These are phyloP conservation scores for Zapornia atra DNA, from an alignment of 2,113 vertebrate genomes.

Conservation along the genomic window DNA sequence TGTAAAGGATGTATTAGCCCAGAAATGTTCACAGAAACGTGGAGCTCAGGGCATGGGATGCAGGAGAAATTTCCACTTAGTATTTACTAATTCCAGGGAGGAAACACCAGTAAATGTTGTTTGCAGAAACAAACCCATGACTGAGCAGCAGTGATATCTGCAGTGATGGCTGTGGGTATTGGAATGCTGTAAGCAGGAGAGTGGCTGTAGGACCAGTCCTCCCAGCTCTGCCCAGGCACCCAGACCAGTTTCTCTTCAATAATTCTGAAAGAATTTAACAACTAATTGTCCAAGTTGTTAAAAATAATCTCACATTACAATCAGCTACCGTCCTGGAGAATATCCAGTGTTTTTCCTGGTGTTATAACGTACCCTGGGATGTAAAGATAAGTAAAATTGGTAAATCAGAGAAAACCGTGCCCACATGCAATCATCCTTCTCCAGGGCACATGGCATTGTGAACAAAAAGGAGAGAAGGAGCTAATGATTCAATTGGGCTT, in stretches of 20 bases:
- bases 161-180: background rate
- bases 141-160: background rate
- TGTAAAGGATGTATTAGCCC: background rate
- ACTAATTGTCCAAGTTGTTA: background rate
- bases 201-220: background rate
- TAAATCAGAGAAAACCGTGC: background rate
- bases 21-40: background rate
- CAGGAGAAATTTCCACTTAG: background rate
- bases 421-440: background rate
- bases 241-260: background rate
- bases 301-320: background rate
- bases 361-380: background rate
- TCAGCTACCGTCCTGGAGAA: background rate
- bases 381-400: background rate
- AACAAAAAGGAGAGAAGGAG: background rate
- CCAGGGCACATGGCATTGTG: background rate
- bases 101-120: background rate
- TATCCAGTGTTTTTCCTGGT: background rate
- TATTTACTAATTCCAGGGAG: background rate
- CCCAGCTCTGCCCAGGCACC: background rate
- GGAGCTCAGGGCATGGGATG: background rate
- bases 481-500: background rate
- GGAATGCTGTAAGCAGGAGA: background rate
- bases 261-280: background rate
- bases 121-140: background rate